Conservation (phyloP, 2,888 invertebrate species). For the Scaptomyza caliginosa region DNA sequence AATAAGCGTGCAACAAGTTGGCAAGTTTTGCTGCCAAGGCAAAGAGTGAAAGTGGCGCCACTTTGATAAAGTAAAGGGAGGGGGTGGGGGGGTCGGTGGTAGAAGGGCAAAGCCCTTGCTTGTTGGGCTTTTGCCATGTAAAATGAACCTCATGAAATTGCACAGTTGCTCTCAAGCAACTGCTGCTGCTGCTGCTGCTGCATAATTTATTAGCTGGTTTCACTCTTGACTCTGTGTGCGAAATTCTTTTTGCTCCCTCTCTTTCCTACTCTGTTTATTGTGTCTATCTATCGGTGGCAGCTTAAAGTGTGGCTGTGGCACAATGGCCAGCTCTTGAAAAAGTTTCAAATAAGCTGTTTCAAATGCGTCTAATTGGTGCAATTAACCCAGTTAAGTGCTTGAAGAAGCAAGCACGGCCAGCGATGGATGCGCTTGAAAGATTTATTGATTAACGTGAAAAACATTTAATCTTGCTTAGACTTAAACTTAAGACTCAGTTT, state of each 20-base stretch:
- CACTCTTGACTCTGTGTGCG: slow-evolving; percentile 37
- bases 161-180: slow-evolving; percentile 43
- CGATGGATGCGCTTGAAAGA: not conserved
- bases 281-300: slow-evolving; percentile 26
- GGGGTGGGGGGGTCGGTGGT: not conserved
- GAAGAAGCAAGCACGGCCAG: not conserved
- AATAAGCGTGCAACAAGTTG: slow-evolving; percentile 71
- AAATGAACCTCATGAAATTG: slow-evolving; percentile 74
- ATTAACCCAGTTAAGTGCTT: slow-evolving; percentile 13
- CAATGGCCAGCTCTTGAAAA: slow-evolving; percentile 2
- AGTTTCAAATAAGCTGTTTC: slow-evolving; percentile 8
- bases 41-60: slow-evolving; percentile 71
- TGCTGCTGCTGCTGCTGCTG: slow-evolving; percentile 51
- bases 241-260: slow-evolving; percentile 36
- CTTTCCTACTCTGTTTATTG: not conserved
- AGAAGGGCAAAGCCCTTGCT: not conserved
- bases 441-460: not conserved
- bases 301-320: not conserved
- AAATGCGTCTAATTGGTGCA: slow-evolving; percentile 24
- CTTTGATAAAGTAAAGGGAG: not conserved
- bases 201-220: slow-evolving; percentile 73
- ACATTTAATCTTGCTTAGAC: too few relatives aligned
- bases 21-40: slow-evolving; percentile 66
- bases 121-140: slow-evolving; percentile 29
- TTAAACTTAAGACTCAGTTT: too few relatives aligned